These are phyloP conservation scores for Gadopsis marmoratus DNA, from an alignment of 2,797 vertebrate species.

Conservation along the genomic window DNA sequence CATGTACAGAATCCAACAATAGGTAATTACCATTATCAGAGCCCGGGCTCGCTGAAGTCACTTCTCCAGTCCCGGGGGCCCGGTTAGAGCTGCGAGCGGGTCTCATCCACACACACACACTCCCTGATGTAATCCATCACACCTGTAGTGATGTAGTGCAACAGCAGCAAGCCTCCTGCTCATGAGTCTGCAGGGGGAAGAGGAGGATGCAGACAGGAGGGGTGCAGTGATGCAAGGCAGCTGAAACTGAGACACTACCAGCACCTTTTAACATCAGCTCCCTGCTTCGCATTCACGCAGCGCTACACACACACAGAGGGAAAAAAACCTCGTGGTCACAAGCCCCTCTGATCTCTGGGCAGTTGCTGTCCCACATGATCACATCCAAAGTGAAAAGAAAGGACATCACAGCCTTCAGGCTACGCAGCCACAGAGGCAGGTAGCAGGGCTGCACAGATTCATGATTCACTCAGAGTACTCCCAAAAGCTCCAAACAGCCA, in stretches of 20 bases:
- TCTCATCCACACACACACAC: conserved; percentile 9
- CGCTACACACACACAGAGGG: neutral
- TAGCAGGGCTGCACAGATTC: conserved; percentile 23
- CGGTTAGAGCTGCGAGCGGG: conserved; percentile 41
- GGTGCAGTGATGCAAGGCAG: conserved; percentile 29
- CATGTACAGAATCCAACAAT: conserved; percentile 37
- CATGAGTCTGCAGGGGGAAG: conserved; percentile 20
- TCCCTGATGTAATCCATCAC: conserved; percentile 43
- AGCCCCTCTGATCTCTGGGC: conserved; percentile 27
- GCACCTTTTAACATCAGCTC: conserved; percentile 8
- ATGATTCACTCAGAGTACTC: conserved; percentile 29
- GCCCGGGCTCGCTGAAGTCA: conserved; percentile 22
- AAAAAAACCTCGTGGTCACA: conserved; percentile 36
- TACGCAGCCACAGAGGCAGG: conserved; percentile 18
- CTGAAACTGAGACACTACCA: conserved; percentile 23
- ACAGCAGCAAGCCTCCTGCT: conserved; percentile 26
- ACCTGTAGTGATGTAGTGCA: conserved; percentile 37
- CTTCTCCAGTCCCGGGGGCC: conserved; percentile 46
- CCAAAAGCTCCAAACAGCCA: conserved; percentile 14
- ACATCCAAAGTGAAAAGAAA: conserved; percentile 36
- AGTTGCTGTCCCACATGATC: conserved; percentile 45
- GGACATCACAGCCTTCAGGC: conserved; percentile 49
- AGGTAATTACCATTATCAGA: conserved; percentile 65
- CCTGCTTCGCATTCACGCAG: neutral
- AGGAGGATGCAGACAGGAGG: conserved; percentile 19